Conservation (phyloP, 2,113 vertebrate species). For the Bubo scandiacus region DNA sequence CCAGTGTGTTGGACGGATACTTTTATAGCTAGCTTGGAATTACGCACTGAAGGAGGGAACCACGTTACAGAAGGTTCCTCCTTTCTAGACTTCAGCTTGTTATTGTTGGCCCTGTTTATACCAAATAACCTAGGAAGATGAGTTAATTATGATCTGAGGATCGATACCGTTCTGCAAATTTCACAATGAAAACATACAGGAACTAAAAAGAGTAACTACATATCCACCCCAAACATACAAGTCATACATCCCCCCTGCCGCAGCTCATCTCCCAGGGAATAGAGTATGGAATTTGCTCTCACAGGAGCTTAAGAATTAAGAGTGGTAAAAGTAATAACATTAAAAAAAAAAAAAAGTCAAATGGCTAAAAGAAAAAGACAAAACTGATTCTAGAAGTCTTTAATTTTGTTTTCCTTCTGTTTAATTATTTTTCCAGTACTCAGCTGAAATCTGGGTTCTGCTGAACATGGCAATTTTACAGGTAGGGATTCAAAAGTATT, state of each 20-base stretch:
- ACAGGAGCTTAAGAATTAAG: neutral
- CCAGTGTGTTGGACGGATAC: neutral
- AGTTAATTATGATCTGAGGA: neutral
- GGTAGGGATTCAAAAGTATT: neutral
- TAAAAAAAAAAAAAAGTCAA: neutral
- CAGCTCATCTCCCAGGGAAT: neutral
- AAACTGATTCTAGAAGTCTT: neutral
- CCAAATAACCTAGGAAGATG: neutral
- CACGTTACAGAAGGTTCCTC: neutral
- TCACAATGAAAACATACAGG: neutral
- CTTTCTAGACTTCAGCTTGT: neutral
- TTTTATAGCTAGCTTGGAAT: neutral
- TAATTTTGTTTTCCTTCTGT: neutral
- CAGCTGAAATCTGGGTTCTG: neutral
- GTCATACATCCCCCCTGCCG: neutral
- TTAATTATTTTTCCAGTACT: neutral
- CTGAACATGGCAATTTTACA: neutral
- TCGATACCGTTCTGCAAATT: neutral
- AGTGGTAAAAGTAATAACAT: neutral
- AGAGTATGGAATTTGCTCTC: neutral
- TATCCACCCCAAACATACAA: neutral
- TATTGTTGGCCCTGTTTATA: neutral
- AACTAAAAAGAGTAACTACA: neutral
- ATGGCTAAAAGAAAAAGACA: neutral
- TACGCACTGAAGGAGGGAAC: fast-evolving